These are phyloP conservation scores for Drosophila watanabei DNA, from an alignment of 1,140 invertebrate species.

Conservation along the genomic window DNA sequence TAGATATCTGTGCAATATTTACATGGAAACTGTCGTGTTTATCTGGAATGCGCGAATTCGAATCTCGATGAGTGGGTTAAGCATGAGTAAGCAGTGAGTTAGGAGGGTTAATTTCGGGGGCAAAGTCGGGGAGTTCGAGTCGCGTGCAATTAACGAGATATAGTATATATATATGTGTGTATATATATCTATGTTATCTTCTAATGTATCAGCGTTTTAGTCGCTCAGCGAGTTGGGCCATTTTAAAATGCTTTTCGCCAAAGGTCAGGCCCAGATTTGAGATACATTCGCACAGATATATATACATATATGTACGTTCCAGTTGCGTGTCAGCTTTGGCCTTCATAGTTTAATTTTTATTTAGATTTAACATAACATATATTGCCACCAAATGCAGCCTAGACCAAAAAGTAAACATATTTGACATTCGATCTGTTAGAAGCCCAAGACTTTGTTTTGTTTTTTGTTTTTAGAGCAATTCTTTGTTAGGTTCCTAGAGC, in stretches of 20 bases:
- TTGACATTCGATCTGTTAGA: conserved; percentile 53
- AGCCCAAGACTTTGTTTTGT: conserved; percentile 57
- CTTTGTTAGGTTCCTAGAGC: conserved; percentile 45
- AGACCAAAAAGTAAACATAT: conserved; percentile 68
- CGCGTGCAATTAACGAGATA: conserved; percentile 57
- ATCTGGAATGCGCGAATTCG: conserved; percentile 59
- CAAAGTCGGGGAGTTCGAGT: conserved; percentile 25
- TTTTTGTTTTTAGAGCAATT: conserved; percentile 57
- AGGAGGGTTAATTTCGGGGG: conserved; percentile 20
- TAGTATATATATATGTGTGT: conserved; percentile 16
- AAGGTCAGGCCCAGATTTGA: conserved; percentile 59
- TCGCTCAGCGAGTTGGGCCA: conserved; percentile 36
- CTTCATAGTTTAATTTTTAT: conserved; percentile 13
- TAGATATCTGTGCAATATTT: conserved; percentile 71
- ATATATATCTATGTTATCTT: conserved; percentile 43
- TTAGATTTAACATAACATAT: conserved; percentile 8
- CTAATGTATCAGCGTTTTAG: conserved; percentile 68
- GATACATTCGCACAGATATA: conserved; percentile 26
- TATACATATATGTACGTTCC: neutral
- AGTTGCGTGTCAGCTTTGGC: conserved; percentile 45
- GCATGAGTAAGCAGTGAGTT: conserved; percentile 40
- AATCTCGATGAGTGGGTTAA: conserved; percentile 64
- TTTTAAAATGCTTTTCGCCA: conserved; percentile 62
- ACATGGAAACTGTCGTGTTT: conserved; percentile 66
- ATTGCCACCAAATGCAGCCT: conserved; percentile 71